Evolutionary conservation across 2,888 invertebrate species (phyloP).

Genomic region (Diogma glabrata): DNA sequence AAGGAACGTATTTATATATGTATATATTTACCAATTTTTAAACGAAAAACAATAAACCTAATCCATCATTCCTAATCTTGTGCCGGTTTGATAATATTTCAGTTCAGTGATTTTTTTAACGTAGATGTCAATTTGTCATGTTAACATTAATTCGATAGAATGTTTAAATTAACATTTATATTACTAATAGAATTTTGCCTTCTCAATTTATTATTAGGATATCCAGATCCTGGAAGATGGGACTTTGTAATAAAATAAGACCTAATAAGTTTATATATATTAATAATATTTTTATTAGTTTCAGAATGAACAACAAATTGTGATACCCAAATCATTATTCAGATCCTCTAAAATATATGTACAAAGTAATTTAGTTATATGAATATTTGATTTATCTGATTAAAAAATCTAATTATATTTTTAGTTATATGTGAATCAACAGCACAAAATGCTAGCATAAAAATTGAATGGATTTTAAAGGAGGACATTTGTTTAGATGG

Average conservation of each 20-base stretch:
- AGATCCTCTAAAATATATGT: slow-evolving; percentile 49
- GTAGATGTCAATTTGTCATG: too few species aligned
- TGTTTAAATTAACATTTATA: too few species aligned
- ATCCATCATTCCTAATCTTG: too few species aligned
- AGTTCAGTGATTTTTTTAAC: too few species aligned
- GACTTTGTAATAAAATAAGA: slow-evolving; percentile 46
- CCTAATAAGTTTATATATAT: not conserved
- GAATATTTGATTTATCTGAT: slow-evolving; percentile 6
- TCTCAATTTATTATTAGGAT: not conserved
- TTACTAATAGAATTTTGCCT: too few species aligned
- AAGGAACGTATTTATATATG: too few species aligned
- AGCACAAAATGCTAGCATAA: slow-evolving; percentile 31
- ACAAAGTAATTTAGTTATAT: slow-evolving; percentile 42
- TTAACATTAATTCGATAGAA: too few species aligned
- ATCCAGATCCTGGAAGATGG: slow-evolving; percentile 55
- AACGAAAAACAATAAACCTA: too few species aligned
- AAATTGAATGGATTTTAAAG: slow-evolving; percentile 41
- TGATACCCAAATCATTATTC: slow-evolving; percentile 9
- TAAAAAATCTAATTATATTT: slow-evolving; percentile 19
- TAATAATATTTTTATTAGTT: not conserved
- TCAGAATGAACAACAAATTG: not conserved
- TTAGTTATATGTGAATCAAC: slow-evolving; percentile 39
- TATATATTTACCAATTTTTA: too few species aligned
- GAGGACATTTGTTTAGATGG: slow-evolving; percentile 47
- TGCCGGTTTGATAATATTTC: too few species aligned